These are phyloP conservation scores for Ophioderma brevispina DNA, from an alignment of 35 echinoderm and acorn worm species.

Conservation along the genomic window DNA sequence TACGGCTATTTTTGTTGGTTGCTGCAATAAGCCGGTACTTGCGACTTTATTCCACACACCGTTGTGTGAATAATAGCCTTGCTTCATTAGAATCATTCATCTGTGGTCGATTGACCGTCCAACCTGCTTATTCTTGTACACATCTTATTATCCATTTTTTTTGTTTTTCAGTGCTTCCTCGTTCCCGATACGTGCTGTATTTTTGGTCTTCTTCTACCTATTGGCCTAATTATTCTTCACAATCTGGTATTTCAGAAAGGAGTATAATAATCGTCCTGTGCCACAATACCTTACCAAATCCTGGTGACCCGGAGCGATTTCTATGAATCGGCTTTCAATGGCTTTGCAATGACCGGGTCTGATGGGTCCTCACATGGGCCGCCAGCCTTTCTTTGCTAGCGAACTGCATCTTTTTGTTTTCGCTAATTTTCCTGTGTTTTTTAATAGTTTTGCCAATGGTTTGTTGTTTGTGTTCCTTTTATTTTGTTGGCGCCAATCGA, in stretches of 20 bases:
- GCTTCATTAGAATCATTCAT: too few relatives aligned
- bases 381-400: neutral
- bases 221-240: neutral
- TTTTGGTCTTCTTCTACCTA: neutral
- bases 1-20: too few relatives aligned
- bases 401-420: neutral
- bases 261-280: neutral
- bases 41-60: neutral
- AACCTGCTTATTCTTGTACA: neutral
- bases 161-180: neutral
- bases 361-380: neutral
- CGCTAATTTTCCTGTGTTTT: neutral
- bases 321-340: neutral
- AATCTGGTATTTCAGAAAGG: neutral
- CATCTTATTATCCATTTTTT: neutral
- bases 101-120: neutral
- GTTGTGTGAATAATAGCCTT: neutral
- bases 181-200: neutral
- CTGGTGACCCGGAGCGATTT: neutral
- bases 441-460: neutral
- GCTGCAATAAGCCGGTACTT: too few relatives aligned
- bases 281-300: neutral
- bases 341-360: neutral
- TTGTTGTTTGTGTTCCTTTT: neutral
- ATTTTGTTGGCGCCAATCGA: neutral